Percentiles rank a stretch among this genome's conserved stretches.
phyloP scores from a whole-genome alignment of 2,113 vertebrate species.

The Brachyistius frenatus region DNA sequence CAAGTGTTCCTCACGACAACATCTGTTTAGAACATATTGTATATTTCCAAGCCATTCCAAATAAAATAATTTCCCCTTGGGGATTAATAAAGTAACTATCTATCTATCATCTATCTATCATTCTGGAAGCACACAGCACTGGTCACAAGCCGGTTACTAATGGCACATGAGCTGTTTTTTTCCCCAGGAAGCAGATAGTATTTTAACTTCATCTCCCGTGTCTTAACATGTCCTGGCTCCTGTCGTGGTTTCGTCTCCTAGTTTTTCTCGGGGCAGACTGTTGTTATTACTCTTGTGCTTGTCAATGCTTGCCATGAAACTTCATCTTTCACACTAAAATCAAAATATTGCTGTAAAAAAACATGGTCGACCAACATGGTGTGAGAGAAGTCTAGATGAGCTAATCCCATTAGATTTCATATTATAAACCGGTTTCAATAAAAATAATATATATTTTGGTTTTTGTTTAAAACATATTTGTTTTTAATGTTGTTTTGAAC shows the following conservation, averaged over 20 bases:
- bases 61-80: too few relatives aligned
- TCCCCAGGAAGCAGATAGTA: constrained; percentile 1
- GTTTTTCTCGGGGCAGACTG: constrained; percentile 30
- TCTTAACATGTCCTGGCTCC: constrained; percentile 48
- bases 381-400: background rate
- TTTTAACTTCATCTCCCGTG: constrained; percentile 40
- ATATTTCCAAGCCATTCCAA: too few relatives aligned
- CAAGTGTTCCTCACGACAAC: background rate
- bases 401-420: background rate
- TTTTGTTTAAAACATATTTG: background rate
- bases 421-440: background rate
- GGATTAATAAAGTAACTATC: too few relatives aligned
- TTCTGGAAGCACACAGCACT: too few relatives aligned
- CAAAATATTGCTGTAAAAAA: constrained; percentile 7
- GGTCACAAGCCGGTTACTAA: background rate
- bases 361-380: background rate
- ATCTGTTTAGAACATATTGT: background rate
- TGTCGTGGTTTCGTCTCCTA: constrained; percentile 22
- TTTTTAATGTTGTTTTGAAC: background rate
- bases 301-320: constrained; percentile 50
- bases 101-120: too few relatives aligned
- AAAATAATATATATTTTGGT: background rate
- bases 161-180: constrained; percentile 10
- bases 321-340: constrained; percentile 13
- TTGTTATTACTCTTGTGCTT: constrained; percentile 41